phyloP scores from a whole-genome alignment of 2,888 invertebrate species.

The Flabesymbios commensalis region DNA sequence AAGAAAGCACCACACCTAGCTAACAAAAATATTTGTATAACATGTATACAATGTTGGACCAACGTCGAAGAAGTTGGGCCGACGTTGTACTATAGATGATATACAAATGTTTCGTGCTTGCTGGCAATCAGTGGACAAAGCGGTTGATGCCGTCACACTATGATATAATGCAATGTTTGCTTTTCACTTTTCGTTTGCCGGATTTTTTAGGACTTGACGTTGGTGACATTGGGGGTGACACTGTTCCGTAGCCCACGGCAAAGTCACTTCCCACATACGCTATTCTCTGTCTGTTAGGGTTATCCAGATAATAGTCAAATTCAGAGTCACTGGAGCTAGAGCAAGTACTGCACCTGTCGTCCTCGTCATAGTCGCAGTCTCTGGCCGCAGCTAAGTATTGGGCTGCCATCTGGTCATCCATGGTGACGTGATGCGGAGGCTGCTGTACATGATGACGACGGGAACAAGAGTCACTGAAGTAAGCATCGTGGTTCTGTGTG shows the following conservation, averaged over 20 bases:
- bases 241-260: background rate
- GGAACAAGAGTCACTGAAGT: background rate
- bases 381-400: background rate
- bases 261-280: background rate
- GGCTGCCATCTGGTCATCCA: constrained; percentile 8
- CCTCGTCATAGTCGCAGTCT: no score
- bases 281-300: constrained; percentile 66
- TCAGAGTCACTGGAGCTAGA: constrained; percentile 73
- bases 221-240: background rate
- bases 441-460: background rate
- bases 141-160: background rate
- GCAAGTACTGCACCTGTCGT: constrained; percentile 87
- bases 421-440: background rate
- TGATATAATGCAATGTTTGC: constrained; percentile 18
- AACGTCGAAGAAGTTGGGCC: no score
- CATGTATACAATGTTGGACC: no score
- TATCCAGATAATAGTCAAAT: constrained; percentile 76
- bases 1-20: no score
- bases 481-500: background rate
- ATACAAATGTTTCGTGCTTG: no score
- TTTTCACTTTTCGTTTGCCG: constrained; percentile 8
- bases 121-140: no score
- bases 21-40: no score
- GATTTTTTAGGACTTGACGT: background rate
- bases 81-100: no score